Percentiles rank a stretch among this genome's conserved stretches.
Evolutionary conservation across 1,140 invertebrate species (phyloP).

Genomic region (Penaeus indicus): DNA sequence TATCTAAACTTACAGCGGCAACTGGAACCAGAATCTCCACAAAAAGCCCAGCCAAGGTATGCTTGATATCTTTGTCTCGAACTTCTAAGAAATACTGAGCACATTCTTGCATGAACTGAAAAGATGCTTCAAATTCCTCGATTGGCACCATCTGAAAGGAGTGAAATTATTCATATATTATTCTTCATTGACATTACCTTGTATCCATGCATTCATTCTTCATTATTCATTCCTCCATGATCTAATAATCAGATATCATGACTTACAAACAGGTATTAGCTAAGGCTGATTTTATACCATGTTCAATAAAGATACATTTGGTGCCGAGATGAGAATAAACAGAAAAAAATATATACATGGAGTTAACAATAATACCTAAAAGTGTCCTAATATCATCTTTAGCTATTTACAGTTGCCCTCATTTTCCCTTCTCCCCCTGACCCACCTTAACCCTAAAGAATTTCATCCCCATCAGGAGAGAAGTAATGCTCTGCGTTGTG

Average conservation of each 20-base stretch:
- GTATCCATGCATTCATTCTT: not conserved
- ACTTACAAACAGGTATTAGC: too few relatives aligned
- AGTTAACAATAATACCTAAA: not conserved
- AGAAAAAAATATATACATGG: not conserved
- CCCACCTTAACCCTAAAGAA: slow-evolving; percentile 92
- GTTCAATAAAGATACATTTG: too few relatives aligned
- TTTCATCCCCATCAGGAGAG: slow-evolving; percentile 99
- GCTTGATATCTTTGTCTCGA: slow-evolving; percentile 98
- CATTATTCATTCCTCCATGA: not conserved
- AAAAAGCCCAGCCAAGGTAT: slow-evolving; percentile 96
- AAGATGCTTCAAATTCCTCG: slow-evolving; percentile 98
- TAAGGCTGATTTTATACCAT: too few relatives aligned
- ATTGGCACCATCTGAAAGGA: slow-evolving; percentile 94
- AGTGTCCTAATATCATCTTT: too few relatives aligned
- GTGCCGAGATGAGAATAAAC: not conserved
- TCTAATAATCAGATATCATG: too few relatives aligned
- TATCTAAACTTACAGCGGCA: slow-evolving; percentile 83
- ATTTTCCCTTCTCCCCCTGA: too few relatives aligned
- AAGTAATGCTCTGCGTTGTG: slow-evolving; percentile 96
- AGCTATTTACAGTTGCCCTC: too few relatives aligned
- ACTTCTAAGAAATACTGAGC: slow-evolving; percentile 98
- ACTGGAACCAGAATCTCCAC: slow-evolving; percentile 99
- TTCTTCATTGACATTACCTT: not conserved
- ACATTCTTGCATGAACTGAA: slow-evolving; percentile 98
- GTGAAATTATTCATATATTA: not conserved